Evolutionary conservation across 2,113 vertebrate species (phyloP), one percentile per base, ranked within the genome.

Genomic region (Marmota flaviventris): DNA sequence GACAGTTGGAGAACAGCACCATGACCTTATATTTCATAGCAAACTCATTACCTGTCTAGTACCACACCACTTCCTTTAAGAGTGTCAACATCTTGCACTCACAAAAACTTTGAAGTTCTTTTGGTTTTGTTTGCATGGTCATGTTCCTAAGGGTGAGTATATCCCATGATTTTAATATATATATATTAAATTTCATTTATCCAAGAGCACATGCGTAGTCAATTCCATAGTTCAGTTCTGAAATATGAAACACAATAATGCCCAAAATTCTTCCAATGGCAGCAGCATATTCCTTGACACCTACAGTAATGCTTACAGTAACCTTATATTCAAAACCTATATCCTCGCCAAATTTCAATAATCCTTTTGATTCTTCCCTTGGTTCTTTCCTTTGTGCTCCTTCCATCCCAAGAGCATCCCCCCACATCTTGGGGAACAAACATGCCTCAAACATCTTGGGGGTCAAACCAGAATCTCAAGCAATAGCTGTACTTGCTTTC

Each of bases 191-290:
- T 58, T 32, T 91, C 34, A 84, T 37, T 34, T n/a, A 12, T 29
- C 58, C 17, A 75, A 81, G 58, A n/a, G 22, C 27, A 89, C 3
- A 63, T 5, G 51, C 1, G 27, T n/a, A 78, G 22, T 53, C 78
- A 67, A 69, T 92, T 48, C 92, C 24, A 42, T 34, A 94, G 48
- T 82, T 81, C 65, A 48, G 14, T 13, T n/a, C 42, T 90, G 25
- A 95, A 78, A 94, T 86, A 51, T 42, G 27, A 92, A 93, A 72
- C 37, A 93, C 91, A 89, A 87, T 70, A 89, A 92, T 72, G 72
- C 29, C n/a, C 25, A 34, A 45, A 13, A 42, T 75, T 83, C 14
- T 86, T 14, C 82, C 78, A 92, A 58, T 22, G 14, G 51, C 20
- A 56, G 16, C 58, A 85, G 42, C 45, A 75, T 14, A 63, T 85